Evolutionary conservation across 2,113 vertebrate genomes (phyloP), one percentile per base, ranked within the genome.

Genomic region (Oophaga pumilio): DNA sequence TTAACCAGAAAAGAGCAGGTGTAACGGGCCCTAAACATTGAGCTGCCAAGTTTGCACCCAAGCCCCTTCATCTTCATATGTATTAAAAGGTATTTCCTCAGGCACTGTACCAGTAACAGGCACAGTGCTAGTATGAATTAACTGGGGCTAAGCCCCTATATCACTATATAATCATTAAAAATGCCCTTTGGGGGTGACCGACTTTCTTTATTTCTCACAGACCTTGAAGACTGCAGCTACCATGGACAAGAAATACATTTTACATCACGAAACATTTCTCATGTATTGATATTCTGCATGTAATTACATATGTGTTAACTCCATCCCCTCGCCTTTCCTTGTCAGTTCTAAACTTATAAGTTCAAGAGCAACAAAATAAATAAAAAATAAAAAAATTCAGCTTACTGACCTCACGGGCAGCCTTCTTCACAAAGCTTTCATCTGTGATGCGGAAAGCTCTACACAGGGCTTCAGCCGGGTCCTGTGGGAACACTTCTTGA

Each of bases 371-470:
- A 50, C 8, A 33, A 9, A 74, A 59, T 81, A 60, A 33, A 62
- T 33, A 8, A 12, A 43, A 84, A 33, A 10, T 13, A 33, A 52
- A 33, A 33, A 64, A 50, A 24, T 84, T 68, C 69, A 60, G 64
- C n/a, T 74, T 0, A 88, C 89, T 92, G 91, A 99, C 98, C 97
- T 99, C 98, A 90, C 97, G 93, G 24, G 94, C 94, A 6, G 98
- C 98, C 90, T 99, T 99, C 94, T 97, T 96, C 76, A 99, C 95
- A 2, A 99, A 99, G 78, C 96, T 94, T 90, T 99, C 96, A 0
- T 99, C 98, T 0, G 98, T 99, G 79, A 97, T 92, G 33, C 95
- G 96, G 93, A 99, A 99, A 80, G 97, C 98, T 17, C 93, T 93
- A 91, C 95, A 97, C 80, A 99, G 94, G 0, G 98, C 98, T 86